Conservation (phyloP, 1,140 invertebrate species). For the Philopotamus ludificatus region DNA sequence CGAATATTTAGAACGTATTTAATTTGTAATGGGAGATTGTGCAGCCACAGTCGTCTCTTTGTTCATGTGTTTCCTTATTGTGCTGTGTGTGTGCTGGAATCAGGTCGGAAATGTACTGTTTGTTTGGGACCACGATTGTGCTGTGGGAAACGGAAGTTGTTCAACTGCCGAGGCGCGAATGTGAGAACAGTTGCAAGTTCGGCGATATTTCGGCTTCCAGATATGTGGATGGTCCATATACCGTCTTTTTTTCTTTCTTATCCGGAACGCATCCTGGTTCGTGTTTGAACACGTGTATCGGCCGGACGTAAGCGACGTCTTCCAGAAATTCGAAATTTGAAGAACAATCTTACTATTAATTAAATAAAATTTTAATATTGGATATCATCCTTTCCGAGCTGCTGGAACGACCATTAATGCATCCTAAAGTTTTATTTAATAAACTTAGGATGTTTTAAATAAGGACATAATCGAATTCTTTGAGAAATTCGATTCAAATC, state of each 20-base stretch:
- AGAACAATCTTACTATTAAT: neutral
- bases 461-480: too few species aligned
- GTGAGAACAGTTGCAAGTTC: constrained; percentile 29
- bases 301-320: neutral
- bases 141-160: constrained; percentile 28
- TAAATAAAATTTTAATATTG: neutral
- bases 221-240: neutral
- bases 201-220: constrained; percentile 6
- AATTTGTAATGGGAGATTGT: constrained; percentile 31
- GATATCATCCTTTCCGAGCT: too few species aligned
- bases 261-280: neutral
- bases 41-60: constrained; percentile 21
- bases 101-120: constrained; percentile 31
- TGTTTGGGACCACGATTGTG: constrained; percentile 29
- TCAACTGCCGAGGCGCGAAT: constrained; percentile 2
- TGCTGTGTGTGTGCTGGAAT: constrained; percentile 23
- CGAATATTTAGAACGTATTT: constrained; percentile 18
- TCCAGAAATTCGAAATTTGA: neutral
- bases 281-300: neutral
- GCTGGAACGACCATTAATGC: too few species aligned
- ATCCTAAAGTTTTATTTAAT: too few species aligned
- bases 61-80: constrained; percentile 26
- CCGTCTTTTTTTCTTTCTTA: neutral
- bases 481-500: too few species aligned
- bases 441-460: too few species aligned